These are phyloP conservation scores for Heliothis peltigera DNA, from an alignment of 2,888 invertebrate species.

Conservation along the genomic window DNA sequence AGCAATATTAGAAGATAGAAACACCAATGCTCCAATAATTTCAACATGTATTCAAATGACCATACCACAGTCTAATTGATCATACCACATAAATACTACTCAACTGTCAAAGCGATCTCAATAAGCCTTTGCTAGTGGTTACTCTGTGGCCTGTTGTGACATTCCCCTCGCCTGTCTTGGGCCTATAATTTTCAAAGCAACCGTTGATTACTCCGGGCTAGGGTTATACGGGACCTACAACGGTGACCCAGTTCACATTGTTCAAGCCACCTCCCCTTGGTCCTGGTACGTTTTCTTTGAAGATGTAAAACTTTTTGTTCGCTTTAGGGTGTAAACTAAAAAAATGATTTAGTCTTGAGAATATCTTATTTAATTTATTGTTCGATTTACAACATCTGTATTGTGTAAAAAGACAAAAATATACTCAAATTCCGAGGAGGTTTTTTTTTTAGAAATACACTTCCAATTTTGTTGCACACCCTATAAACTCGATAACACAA, in stretches of 20 bases:
- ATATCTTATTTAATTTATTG: too few relatives aligned
- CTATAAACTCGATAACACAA: conserved; percentile 16
- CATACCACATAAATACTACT: neutral
- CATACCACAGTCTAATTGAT: conserved; percentile 8
- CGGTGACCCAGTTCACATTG: conserved; percentile 59
- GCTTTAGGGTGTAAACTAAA: conserved; percentile 15
- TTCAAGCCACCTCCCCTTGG: conserved; percentile 37
- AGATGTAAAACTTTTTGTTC: conserved; percentile 42
- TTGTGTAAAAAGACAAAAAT: too few relatives aligned
- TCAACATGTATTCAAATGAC: neutral
- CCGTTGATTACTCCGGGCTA: conserved; percentile 53
- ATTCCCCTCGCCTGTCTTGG: conserved; percentile 6
- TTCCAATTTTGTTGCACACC: too few relatives aligned
- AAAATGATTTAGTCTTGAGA: conserved; percentile 1
- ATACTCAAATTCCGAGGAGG: too few relatives aligned
- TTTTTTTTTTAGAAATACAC: too few relatives aligned
- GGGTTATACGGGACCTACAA: conserved; percentile 30
- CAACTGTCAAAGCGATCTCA: neutral
- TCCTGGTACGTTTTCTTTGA: conserved; percentile 29
- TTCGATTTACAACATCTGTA: too few relatives aligned
- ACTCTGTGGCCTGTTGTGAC: conserved; percentile 19
- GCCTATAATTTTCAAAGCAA: conserved; percentile 54
- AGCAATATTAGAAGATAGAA: neutral
- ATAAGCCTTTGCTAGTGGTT: conserved; percentile 9
- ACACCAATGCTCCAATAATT: neutral